These are phyloP conservation scores for Heliothis subflexa DNA, from an alignment of 1,140 invertebrate genomes.

Conservation along the genomic window DNA sequence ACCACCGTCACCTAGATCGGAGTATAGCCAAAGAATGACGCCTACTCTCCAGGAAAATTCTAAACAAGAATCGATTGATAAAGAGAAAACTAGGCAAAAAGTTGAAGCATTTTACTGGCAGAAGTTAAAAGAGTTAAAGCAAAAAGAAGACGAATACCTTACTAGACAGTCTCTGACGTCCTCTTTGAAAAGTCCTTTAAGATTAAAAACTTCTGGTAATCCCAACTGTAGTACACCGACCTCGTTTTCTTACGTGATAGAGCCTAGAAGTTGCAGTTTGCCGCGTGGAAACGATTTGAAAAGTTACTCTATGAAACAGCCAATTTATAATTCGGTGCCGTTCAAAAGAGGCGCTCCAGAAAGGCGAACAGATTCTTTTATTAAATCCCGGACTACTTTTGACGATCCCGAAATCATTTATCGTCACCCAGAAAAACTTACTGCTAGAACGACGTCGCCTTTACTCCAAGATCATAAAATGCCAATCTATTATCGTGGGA, in stretches of 20 bases:
- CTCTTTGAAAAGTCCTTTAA: conserved; percentile 51
- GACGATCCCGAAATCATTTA: conserved; percentile 65
- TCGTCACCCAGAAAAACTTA: conserved; percentile 68
- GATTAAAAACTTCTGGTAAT: conserved; percentile 56
- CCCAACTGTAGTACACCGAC: conserved; percentile 70
- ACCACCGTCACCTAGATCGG: conserved; percentile 57
- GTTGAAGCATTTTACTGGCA: conserved; percentile 88
- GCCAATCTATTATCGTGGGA: conserved; percentile 54
- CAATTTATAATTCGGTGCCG: conserved; percentile 57
- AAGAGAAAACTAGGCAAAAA: conserved; percentile 84
- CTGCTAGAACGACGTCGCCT: conserved; percentile 48
- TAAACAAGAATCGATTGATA: conserved; percentile 60
- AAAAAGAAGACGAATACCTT: conserved; percentile 85
- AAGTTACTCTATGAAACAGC: conserved; percentile 58
- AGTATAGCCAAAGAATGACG: conserved; percentile 51
- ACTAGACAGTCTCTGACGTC: conserved; percentile 72
- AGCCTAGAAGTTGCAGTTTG: conserved; percentile 68
- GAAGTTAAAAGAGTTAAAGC: conserved; percentile 87
- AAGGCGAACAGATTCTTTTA: conserved; percentile 74
- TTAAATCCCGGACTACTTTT: conserved; percentile 55
- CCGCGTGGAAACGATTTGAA: conserved; percentile 64
- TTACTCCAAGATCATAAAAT: conserved; percentile 47
- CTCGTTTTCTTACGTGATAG: conserved; percentile 56
- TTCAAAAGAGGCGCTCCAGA: conserved; percentile 70
- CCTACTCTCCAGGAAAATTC: conserved; percentile 45